These are phyloP conservation scores for Zhengitettix transpicula DNA, from an alignment of 2,888 invertebrate genomes.

Conservation along the genomic window DNA sequence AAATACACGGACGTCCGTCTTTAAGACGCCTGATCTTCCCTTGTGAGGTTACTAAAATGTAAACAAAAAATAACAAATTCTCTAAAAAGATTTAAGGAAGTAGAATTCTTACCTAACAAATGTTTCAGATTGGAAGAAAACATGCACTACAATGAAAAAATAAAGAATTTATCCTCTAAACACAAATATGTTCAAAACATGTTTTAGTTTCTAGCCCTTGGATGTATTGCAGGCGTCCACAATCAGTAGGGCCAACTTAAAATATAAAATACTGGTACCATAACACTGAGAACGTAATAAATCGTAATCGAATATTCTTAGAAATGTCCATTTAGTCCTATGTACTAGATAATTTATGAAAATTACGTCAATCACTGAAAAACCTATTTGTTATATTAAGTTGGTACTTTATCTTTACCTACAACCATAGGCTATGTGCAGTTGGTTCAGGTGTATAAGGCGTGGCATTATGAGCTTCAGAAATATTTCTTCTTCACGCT, in stretches of 20 bases:
- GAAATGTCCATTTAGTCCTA: no score
- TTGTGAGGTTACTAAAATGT: conserved; percentile 1
- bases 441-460: no score
- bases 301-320: no score
- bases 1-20: not conserved
- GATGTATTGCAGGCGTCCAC: conserved; percentile 3
- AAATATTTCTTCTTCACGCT: no score
- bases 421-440: no score
- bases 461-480: no score
- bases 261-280: not conserved
- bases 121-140: not conserved
- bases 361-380: no score
- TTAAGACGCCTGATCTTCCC: not conserved
- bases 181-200: conserved; percentile 2
- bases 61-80: not conserved
- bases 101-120: conserved; percentile 3
- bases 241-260: conserved; percentile 2
- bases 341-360: no score
- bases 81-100: not conserved
- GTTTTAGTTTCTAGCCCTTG: not conserved
- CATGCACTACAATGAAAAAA: not conserved
- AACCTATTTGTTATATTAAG: no score
- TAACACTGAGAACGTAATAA: no score
- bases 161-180: not conserved
- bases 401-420: no score